Percentiles rank a stretch among this genome's conserved stretches.
These are phyloP conservation scores for Dendrocincla fuliginosa DNA, from an alignment of 2,797 vertebrate species.

Conservation along the genomic window DNA sequence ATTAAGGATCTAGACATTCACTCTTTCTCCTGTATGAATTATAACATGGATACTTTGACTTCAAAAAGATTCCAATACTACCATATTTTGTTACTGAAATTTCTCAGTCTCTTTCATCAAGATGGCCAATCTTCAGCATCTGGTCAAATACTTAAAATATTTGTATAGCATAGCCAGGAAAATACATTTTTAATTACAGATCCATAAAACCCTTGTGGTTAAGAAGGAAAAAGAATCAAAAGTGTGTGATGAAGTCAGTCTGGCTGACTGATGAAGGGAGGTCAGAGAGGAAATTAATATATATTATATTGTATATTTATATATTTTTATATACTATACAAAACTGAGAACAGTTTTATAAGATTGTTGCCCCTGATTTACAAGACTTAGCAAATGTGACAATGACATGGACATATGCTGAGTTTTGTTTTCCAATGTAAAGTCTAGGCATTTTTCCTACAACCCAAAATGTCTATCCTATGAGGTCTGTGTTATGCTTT, in stretches of 20 bases:
- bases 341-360: not conserved
- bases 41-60: not conserved
- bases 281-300: not conserved
- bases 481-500: not conserved
- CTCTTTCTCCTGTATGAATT: not conserved
- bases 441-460: not conserved
- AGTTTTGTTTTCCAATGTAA: slow-evolving; percentile 6
- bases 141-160: slow-evolving; percentile 5
- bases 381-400: not conserved
- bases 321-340: not conserved
- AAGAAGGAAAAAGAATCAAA: not conserved
- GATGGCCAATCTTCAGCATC: not conserved
- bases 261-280: not conserved
- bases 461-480: not conserved
- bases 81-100: not conserved
- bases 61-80: not conserved
- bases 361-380: not conserved
- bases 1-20: not conserved
- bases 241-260: not conserved
- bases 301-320: not conserved
- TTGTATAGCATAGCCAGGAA: not conserved
- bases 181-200: slow-evolving; percentile 25
- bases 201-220: not conserved
- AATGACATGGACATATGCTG: not conserved
- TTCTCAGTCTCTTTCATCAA: not conserved